Evolutionary conservation across 2,888 invertebrate genomes (phyloP).

Genomic region (Dicycla oo): DNA sequence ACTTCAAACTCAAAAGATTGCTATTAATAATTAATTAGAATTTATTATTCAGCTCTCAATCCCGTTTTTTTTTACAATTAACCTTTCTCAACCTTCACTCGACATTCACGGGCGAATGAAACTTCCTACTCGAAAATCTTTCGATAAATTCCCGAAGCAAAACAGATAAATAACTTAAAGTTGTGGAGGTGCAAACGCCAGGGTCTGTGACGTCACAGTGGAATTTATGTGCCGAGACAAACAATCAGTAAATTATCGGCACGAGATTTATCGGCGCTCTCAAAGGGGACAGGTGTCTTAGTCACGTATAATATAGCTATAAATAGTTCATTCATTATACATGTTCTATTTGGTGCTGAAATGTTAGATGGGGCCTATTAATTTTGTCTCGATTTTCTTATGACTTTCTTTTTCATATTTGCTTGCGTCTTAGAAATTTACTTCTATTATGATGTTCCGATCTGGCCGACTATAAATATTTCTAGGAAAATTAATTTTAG

Average conservation of each 20-base stretch:
- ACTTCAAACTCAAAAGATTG: slow-evolving; percentile 26
- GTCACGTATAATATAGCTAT: slow-evolving; percentile 66
- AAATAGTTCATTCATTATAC: slow-evolving; percentile 66
- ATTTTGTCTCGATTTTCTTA: slow-evolving; percentile 23
- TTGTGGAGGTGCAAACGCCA: slow-evolving; percentile 70
- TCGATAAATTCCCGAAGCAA: slow-evolving; percentile 75
- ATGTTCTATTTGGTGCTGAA: slow-evolving; percentile 43
- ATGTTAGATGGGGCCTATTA: slow-evolving; percentile 32
- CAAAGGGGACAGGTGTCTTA: slow-evolving; percentile 72
- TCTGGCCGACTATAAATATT: no score
- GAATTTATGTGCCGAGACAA: slow-evolving; percentile 73
- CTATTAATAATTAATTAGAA: slow-evolving; percentile 24
- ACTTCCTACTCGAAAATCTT: slow-evolving; percentile 61
- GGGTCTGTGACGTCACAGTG: slow-evolving; percentile 55
- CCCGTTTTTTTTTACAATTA: slow-evolving; percentile 12
- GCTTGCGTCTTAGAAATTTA: neutral
- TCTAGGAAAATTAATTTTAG: neutral
- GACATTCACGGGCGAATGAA: slow-evolving; percentile 45
- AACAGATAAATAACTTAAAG: slow-evolving; percentile 83
- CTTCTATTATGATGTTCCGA: neutral
- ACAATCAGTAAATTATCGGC: slow-evolving; percentile 83
- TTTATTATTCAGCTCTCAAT: slow-evolving; percentile 36
- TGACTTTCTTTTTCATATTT: slow-evolving; percentile 10
- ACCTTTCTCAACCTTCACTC: slow-evolving; percentile 39
- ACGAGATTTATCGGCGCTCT: slow-evolving; percentile 76